These are phyloP conservation scores for Brachionus rotundiformis DNA, from an alignment of 1,140 invertebrate genomes.

Conservation along the genomic window DNA sequence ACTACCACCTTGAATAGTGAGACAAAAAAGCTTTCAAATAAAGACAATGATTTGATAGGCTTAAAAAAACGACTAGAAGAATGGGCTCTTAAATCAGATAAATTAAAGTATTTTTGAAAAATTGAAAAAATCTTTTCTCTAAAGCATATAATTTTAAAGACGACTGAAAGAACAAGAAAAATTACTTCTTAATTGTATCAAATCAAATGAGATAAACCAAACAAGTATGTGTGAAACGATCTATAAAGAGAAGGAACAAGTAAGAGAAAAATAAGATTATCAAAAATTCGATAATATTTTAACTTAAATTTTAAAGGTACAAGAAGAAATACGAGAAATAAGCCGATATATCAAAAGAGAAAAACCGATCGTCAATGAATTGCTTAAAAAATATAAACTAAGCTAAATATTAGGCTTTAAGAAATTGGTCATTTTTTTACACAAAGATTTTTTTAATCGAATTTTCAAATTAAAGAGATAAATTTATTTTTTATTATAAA, in stretches of 20 bases:
- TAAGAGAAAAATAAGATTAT: background rate
- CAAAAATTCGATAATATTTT: background rate
- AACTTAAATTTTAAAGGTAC: background rate
- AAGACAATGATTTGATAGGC: conserved; percentile 8
- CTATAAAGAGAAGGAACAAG: conserved; percentile 44
- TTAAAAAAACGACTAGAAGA: conserved; percentile 37
- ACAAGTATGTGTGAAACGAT: conserved; percentile 46
- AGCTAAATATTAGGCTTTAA: background rate
- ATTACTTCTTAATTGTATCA: conserved; percentile 34
- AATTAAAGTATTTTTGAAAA: conserved; percentile 41
- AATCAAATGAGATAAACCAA: conserved; percentile 49
- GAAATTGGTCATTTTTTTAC: background rate
- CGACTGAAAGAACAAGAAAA: conserved; percentile 43
- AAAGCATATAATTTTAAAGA: too few relatives aligned
- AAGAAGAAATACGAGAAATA: conserved; percentile 36
- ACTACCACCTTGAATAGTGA: background rate
- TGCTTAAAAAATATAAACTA: conserved; percentile 22
- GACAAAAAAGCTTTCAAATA: background rate
- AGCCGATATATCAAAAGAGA: background rate
- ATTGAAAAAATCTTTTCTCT: too few relatives aligned
- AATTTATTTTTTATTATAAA: background rate
- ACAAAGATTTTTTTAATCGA: background rate
- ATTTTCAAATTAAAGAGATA: background rate
- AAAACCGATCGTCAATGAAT: background rate
- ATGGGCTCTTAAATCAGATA: conserved; percentile 16